Conservation (phyloP, 2,888 invertebrate genomes). For the Leptothorax acervorum region DNA sequence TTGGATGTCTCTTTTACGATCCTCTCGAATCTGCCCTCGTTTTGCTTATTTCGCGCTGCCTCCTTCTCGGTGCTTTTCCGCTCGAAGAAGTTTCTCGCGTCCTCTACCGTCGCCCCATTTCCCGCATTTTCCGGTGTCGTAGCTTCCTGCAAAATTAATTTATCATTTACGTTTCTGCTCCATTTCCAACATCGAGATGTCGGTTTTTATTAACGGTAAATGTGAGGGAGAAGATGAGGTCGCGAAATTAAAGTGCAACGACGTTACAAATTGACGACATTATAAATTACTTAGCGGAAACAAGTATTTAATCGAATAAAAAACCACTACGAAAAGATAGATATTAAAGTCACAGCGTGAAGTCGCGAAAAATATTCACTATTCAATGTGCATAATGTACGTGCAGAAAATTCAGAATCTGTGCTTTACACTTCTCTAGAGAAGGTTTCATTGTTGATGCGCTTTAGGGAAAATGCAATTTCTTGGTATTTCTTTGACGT, state of each 20-base stretch:
- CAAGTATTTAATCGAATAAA: constrained; percentile 11
- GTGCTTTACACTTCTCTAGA: neutral
- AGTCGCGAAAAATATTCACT: neutral
- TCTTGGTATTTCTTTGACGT: neutral
- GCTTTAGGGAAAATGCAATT: neutral
- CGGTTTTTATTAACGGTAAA: neutral
- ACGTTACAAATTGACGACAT: constrained; percentile 2
- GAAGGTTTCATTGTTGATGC: neutral
- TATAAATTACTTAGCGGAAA: constrained; percentile 2
- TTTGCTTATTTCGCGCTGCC: constrained; percentile 68
- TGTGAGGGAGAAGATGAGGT: neutral
- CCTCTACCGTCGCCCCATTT: constrained; percentile 67
- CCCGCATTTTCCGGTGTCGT: constrained; percentile 16
- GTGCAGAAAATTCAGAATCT: neutral
- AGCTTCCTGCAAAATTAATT: constrained; percentile 51
- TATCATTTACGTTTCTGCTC: neutral
- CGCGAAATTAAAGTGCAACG: neutral
- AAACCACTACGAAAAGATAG: neutral
- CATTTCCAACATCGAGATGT: neutral
- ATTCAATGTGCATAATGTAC: neutral
- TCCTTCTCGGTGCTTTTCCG: constrained; percentile 73
- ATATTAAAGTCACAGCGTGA: neutral
- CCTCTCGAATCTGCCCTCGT: constrained; percentile 81
- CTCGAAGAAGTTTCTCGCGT: constrained; percentile 79
- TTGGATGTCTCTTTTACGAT: constrained; percentile 83